Base-by-base conservation (phyloP, 2,888 invertebrate species). In the Pristionchus mayeri region DNA sequence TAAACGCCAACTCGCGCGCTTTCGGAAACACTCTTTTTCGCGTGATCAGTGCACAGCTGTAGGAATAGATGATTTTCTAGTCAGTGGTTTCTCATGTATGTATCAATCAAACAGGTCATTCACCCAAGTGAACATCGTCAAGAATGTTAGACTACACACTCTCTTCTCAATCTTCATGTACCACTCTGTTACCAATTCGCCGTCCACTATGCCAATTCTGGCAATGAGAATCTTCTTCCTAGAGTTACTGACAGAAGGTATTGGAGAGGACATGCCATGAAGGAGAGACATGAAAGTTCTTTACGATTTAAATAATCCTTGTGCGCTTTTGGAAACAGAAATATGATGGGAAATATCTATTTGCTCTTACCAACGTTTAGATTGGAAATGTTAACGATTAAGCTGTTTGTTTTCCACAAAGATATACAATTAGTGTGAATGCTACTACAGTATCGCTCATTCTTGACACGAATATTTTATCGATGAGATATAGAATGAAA, bases 161-260 rank as follows among this genome's bases (percentile, higher is more conserved):
- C n/a, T n/a, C n/a, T n/a, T 18, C 9, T 18, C 67, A 71, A 71
- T 37, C 37, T 40, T 37, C 27, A n/a, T 79, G 79, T 27, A 21
- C 34, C 54, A n/a, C 54, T 79, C 79, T 79, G 79, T 37, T 79
- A 54, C n/a, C 79, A 79, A 54, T 54, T 54, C 79, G 79, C 79
- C 34, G 54, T 79, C 37, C 79, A 54, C 37, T 52, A 79, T 13
- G 79, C 79, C n/a, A 37, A 54, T 48, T 13, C 34, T 27, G 34
- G 79, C 11, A 16, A 24, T 9, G 40, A 71, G 67, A 79, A 52
- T 18, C 52, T 54, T n/a, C 52, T 79, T n/a, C 79, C 79, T 4
- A 54, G 54, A 44, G 21, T 52, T 13, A 18, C 54, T 34, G 79
- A 79, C 21, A 30, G 54, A 30, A 54, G 79, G 34, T 54, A 52